A percentile compares a stretch with the other conserved stretches of the same genome.
These are phyloP conservation scores for Oncorhynchus mykiss DNA, from an alignment of 2,113 vertebrate species.

Conservation along the genomic window DNA sequence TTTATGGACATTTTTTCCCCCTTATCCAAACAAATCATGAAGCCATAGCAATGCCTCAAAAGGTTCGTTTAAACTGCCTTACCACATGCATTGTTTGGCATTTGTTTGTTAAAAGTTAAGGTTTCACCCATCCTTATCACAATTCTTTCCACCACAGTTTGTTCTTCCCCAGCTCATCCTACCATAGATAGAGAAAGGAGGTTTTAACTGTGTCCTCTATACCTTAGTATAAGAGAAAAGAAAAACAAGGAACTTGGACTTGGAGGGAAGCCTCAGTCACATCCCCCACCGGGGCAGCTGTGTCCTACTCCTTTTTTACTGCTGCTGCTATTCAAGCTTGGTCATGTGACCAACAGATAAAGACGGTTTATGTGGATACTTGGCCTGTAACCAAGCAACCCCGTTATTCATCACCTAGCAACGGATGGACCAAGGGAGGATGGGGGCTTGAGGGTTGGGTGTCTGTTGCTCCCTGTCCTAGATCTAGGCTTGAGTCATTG, in stretches of 20 bases:
- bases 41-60: not conserved
- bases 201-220: not conserved
- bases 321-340: slow-evolving; percentile 55
- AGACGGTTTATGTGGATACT: slow-evolving; percentile 61
- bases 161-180: not conserved
- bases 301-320: slow-evolving; percentile 44
- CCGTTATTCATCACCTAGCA: slow-evolving; percentile 70
- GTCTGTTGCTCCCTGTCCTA: slow-evolving; percentile 51
- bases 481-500: slow-evolving; percentile 39
- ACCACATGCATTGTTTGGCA: not conserved
- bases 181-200: not conserved
- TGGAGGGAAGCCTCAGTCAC: slow-evolving; percentile 6
- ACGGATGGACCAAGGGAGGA: slow-evolving; percentile 54
- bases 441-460: slow-evolving; percentile 54
- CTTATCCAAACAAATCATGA: slow-evolving; percentile 8
- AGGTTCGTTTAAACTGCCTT: not conserved
- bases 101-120: not conserved
- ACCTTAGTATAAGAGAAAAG: not conserved
- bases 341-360: slow-evolving; percentile 67
- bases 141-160: not conserved
- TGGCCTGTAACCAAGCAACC: slow-evolving; percentile 68
- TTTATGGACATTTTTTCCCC: too few species aligned
- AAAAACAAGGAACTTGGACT: slow-evolving; percentile 7
- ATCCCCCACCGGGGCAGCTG: slow-evolving; percentile 50
- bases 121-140: not conserved